phyloP scores from a whole-genome alignment of 2,888 invertebrate genomes.

The Netelia fuscicornis region DNA sequence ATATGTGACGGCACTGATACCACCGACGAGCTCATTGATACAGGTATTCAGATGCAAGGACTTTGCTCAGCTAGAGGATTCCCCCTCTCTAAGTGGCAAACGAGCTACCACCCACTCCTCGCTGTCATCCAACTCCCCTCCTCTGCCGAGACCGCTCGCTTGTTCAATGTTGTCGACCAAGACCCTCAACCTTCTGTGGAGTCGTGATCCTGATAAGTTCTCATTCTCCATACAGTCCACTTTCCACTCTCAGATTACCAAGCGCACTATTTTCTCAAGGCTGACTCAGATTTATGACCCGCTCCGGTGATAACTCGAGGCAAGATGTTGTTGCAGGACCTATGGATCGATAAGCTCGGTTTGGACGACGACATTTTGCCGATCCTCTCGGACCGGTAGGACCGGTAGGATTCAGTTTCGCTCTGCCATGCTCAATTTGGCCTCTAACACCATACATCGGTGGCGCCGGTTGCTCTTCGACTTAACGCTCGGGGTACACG shows the following conservation, averaged over 20 bases:
- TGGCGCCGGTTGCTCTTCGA: slow-evolving; percentile 26
- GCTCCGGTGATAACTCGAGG: slow-evolving; percentile 59
- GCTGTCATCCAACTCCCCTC: not conserved
- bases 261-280: slow-evolving; percentile 57
- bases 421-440: slow-evolving; percentile 29
- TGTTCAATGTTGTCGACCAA: slow-evolving; percentile 42
- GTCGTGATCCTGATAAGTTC: slow-evolving; percentile 43
- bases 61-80: slow-evolving; percentile 35
- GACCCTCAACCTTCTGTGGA: slow-evolving; percentile 64
- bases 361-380: slow-evolving; percentile 62
- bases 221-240: slow-evolving; percentile 3
- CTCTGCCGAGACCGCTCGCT: not conserved
- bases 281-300: slow-evolving; percentile 66
- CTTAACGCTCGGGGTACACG: slow-evolving; percentile 54
- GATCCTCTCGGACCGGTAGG: not conserved
- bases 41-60: not conserved
- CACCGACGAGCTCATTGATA: not conserved
- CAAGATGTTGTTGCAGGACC: slow-evolving; percentile 63
- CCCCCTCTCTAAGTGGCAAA: not conserved
- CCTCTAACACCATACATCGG: slow-evolving; percentile 50
- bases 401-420: slow-evolving; percentile 2
- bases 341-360: slow-evolving; percentile 60
- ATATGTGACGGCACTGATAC: too few species aligned
- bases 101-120: not conserved
- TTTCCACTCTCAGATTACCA: slow-evolving; percentile 15